phyloP scores from a whole-genome alignment of 2,888 invertebrate genomes.

The Sphaerolaimus hirsutus region DNA sequence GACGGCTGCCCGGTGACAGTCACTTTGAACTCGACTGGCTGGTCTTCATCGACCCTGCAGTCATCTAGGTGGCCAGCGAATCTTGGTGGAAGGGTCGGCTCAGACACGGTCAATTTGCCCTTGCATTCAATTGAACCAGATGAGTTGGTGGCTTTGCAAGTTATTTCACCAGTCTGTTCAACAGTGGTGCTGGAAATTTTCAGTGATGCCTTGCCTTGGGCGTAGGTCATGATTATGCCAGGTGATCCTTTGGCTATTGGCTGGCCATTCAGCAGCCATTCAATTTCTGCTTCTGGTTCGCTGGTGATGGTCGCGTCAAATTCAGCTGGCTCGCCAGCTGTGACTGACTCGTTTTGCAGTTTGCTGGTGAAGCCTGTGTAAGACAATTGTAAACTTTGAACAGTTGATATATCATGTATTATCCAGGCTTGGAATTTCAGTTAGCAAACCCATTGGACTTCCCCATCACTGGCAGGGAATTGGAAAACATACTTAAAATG shows the following conservation, averaged over 20 bases:
- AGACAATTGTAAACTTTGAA: too few relatives aligned
- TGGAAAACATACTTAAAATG: too few relatives aligned
- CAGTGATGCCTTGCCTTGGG: slow-evolving; percentile 17
- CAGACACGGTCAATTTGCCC: slow-evolving; percentile 10
- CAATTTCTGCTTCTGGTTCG: slow-evolving; percentile 24
- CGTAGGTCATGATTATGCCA: not conserved
- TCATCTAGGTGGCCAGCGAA: slow-evolving; percentile 5
- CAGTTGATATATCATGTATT: too few relatives aligned
- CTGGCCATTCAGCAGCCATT: not conserved
- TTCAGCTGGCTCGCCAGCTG: too few relatives aligned
- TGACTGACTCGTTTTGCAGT: too few relatives aligned
- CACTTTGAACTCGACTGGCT: slow-evolving; percentile 3
- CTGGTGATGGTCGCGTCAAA: too few relatives aligned
- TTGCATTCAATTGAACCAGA: slow-evolving; percentile 21
- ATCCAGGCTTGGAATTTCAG: too few relatives aligned
- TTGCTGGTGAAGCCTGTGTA: too few relatives aligned
- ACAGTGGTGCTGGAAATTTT: slow-evolving; percentile 14
- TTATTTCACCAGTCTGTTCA: slow-evolving; percentile 2
- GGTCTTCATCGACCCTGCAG: slow-evolving; percentile 11
- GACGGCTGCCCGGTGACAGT: not conserved
- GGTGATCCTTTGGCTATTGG: not conserved
- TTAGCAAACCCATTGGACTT: too few relatives aligned
- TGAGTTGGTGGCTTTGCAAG: slow-evolving; percentile 16
- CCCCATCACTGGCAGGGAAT: too few relatives aligned
- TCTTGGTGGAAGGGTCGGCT: not conserved